phyloP scores from a whole-genome alignment of 2,113 vertebrate genomes.

The Cebidichthys violaceus region DNA sequence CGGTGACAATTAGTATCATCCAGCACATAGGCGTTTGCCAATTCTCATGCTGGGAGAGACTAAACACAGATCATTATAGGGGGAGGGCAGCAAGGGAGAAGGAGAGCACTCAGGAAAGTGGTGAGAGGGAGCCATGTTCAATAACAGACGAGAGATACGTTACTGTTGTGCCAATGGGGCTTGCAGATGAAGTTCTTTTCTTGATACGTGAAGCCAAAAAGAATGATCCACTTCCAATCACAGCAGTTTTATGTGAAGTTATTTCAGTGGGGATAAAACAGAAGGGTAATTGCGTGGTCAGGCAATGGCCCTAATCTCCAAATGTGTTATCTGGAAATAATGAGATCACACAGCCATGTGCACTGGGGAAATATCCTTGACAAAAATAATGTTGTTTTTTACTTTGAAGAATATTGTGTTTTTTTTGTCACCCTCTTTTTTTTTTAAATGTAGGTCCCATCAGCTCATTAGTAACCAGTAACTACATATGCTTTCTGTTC shows the following conservation, averaged over 20 bases:
- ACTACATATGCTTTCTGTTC: neutral
- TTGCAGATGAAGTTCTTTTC: conserved; percentile 10
- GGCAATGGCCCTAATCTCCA: conserved; percentile 18
- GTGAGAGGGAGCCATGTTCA: conserved; percentile 46
- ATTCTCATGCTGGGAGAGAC: conserved; percentile 76
- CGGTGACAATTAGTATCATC: conserved; percentile 73
- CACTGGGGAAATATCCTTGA: neutral
- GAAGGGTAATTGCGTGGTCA: neutral
- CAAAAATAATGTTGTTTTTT: neutral
- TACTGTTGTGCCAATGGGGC: conserved; percentile 30
- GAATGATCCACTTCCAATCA: conserved; percentile 9
- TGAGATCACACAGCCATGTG: neutral
- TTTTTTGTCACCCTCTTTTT: too few relatives aligned
- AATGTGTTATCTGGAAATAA: conserved; percentile 37
- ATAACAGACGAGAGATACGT: conserved; percentile 47
- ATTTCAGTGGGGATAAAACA: neutral
- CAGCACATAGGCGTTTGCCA: conserved; percentile 64
- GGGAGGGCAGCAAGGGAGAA: conserved; percentile 38
- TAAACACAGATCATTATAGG: conserved; percentile 74
- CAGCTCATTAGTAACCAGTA: neutral
- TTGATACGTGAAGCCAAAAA: conserved; percentile 28
- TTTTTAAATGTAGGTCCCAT: neutral
- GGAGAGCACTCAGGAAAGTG: conserved; percentile 47
- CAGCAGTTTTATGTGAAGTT: conserved; percentile 2
- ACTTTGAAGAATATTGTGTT: neutral